Evolutionary conservation across 2,888 invertebrate genomes (phyloP), one percentile per base, ranked within the genome.

Genomic region (Callinectes sapidus): DNA sequence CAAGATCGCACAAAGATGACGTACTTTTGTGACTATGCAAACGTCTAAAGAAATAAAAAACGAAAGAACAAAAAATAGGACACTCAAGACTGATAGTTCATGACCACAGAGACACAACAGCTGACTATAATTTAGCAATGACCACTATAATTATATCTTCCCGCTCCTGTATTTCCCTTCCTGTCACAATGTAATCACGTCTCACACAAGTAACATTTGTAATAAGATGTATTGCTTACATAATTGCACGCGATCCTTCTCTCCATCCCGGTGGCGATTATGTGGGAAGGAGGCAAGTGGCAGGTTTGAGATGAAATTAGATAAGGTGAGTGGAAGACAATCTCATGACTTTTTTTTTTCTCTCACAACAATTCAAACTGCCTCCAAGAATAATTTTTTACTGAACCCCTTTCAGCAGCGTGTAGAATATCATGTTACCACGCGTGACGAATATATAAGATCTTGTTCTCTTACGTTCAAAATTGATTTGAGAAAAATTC

Each of bases 151-250:
- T 89, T 89, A 89, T 66, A n/a, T 8, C 66, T 71, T n/a, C 66
- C 32, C 71, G 23, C 89, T 66, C 89, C 89, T 39, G 71, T 23
- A 35, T 23, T 66, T 89, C 71, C 23, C 28, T n/a, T n/a, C 1
- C 55, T 35, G 39, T 39, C 89, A 89, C 39, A 71, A 61, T 89
- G 35, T 89, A 89, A 89, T 89, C 89, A 39, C 66, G 35, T 23
- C 14, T 18, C 42, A 71, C 89, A 89, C 89, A 89, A 39, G 89
- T 89, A 89, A n/a, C 61, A 61, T 89, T 61, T 89, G 66, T 66
- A 61, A 54, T 88, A 88, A 88, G 88, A 88, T 61, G 32, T 88
- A 88, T 88, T 88, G 54, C 88, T 88, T 88, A 54, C 14, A 61
- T 88, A 54, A 39, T 42, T 32, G 89, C 89, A 66, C 89, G n/a